A percentile compares a stretch with the other conserved stretches of the same genome.
Conservation (phyloP, 2,888 invertebrate genomes). For the Quadriops clusia region DNA sequence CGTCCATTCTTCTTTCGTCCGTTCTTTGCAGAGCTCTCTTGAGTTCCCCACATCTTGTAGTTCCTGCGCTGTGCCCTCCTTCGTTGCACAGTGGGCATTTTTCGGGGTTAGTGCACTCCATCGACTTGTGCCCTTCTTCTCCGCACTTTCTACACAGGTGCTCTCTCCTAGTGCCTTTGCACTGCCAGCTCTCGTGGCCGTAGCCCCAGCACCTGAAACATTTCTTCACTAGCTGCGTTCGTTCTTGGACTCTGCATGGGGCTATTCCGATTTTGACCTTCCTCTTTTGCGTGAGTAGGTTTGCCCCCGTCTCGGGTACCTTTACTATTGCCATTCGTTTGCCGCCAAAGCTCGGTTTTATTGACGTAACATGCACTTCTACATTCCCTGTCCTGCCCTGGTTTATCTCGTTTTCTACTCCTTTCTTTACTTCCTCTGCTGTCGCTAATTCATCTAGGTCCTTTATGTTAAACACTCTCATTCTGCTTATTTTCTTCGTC, state of each 20-base stretch:
- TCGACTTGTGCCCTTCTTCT: conserved; percentile 9
- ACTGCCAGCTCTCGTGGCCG: conserved; percentile 7
- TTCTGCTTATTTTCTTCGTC: neutral
- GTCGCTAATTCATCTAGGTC: conserved; percentile 10
- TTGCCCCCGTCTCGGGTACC: neutral
- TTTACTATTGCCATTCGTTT: neutral
- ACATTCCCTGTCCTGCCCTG: too few relatives aligned
- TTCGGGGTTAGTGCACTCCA: conserved; percentile 8
- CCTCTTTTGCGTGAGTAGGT: conserved; percentile 8
- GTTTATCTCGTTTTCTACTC: neutral
- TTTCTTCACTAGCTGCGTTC: conserved; percentile 4
- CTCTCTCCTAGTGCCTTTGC: conserved; percentile 8
- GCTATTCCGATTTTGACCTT: conserved; percentile 10
- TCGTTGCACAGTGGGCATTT: too few relatives aligned
- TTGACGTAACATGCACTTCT: neutral
- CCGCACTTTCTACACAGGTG: conserved; percentile 10
- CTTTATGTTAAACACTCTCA: conserved; percentile 10
- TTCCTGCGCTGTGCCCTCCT: too few relatives aligned
- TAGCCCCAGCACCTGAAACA: conserved; percentile 10
- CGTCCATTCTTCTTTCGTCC: too few relatives aligned
- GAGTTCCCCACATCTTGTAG: too few relatives aligned
- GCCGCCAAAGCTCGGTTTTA: conserved; percentile 7
- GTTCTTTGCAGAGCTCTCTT: too few relatives aligned
- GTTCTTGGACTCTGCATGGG: conserved; percentile 9
- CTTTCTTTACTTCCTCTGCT: conserved; percentile 8